Conservation (phyloP, 2,797 vertebrate genomes). For the Periophthalmus magnuspinnatus region DNA sequence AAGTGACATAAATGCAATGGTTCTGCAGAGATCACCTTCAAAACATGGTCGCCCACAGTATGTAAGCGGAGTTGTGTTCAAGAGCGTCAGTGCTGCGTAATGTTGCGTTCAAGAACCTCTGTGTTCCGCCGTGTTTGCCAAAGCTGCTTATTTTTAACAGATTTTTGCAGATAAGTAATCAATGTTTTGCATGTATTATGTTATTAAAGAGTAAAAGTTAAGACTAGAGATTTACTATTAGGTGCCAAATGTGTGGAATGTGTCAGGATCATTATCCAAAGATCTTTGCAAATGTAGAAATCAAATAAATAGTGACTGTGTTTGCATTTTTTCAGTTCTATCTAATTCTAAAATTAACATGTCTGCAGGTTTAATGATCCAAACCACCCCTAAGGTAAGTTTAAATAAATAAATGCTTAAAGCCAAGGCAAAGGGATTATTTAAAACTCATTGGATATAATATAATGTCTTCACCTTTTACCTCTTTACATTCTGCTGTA, state of each 20-base stretch:
- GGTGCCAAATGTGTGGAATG: too few relatives aligned
- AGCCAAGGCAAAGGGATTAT: not conserved
- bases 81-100: not conserved
- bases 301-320: not conserved
- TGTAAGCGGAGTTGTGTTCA: not conserved
- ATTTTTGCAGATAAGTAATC: not conserved
- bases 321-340: not conserved
- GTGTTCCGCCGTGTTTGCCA: slow-evolving; percentile 1
- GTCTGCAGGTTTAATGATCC: not conserved
- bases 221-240: not conserved
- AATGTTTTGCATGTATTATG: not conserved
- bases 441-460: not conserved
- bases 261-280: too few relatives aligned
- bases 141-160: not conserved
- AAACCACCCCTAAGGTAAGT: not conserved
- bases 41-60: not conserved
- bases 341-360: too few relatives aligned
- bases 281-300: not conserved
- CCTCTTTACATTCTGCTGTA: slow-evolving; percentile 25
- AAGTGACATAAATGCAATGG: not conserved
- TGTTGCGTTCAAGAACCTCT: slow-evolving; percentile 5
- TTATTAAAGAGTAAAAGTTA: not conserved
- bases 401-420: not conserved
- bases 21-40: not conserved
- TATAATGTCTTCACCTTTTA: not conserved